A percentile compares a stretch with the other conserved stretches of the same genome.
These are phyloP conservation scores for Gnatocerus cornutus DNA, from an alignment of 2,888 invertebrate species.

Conservation along the genomic window DNA sequence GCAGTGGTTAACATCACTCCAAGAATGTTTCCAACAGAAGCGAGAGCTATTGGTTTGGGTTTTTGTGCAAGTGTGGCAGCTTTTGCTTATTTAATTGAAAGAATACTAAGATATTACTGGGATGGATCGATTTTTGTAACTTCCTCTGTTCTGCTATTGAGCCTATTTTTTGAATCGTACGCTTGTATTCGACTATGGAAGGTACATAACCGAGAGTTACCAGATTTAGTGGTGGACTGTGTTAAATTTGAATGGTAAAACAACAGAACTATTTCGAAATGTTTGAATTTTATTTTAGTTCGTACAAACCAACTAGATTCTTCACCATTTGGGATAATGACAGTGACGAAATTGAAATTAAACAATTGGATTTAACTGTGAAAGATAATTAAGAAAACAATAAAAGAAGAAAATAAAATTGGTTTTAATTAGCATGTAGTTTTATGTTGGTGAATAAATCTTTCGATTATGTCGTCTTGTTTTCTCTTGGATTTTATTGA, in stretches of 20 bases:
- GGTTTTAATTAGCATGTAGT: too few relatives aligned
- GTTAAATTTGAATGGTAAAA: conserved; percentile 13
- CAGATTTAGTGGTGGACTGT: conserved; percentile 15
- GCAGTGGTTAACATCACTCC: conserved; percentile 8
- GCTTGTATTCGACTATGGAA: conserved; percentile 10
- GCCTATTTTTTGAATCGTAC: not conserved
- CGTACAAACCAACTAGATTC: conserved; percentile 23
- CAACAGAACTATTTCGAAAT: too few relatives aligned
- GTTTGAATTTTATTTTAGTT: not conserved
- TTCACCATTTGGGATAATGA: conserved; percentile 2
- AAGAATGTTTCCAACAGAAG: conserved; percentile 20
- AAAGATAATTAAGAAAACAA: too few relatives aligned
- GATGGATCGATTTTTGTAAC: not conserved
- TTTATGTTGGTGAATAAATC: too few relatives aligned
- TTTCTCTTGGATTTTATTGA: too few relatives aligned
- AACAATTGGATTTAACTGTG: not conserved
- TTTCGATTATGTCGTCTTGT: too few relatives aligned
- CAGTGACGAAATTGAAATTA: conserved; percentile 6
- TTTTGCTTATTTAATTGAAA: not conserved
- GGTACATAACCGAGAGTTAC: conserved; percentile 25
- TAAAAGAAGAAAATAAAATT: too few relatives aligned
- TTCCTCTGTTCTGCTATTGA: not conserved
- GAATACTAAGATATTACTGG: not conserved
- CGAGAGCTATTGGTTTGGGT: not conserved
- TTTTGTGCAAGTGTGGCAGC: not conserved